Evolutionary conservation across 2,113 vertebrate species (phyloP), one percentile per base, ranked within the genome.

Genomic region (Pseudonaja textilis): DNA sequence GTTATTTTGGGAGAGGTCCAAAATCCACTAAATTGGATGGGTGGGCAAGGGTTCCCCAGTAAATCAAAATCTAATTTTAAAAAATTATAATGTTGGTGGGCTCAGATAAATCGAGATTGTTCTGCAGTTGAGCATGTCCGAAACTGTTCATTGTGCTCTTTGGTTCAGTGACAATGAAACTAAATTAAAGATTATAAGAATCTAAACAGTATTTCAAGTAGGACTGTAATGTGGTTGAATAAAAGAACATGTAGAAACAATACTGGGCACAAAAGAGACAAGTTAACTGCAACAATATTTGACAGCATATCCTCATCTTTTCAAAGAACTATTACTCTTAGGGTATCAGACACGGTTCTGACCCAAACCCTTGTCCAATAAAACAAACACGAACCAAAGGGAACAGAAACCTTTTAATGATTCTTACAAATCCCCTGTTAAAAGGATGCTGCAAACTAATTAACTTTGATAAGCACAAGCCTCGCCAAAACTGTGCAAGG

Each of bases 81-180:
- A 20, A 74, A 74, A 74, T 39, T 74, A 74, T 39, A 39, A 39
- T 74, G 18, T 74, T 74, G 69, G n/a, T 74, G 5, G n/a, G n/a
- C n/a, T 74, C n/a, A 1, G 2, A 39, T 74, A 34, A 74, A 74
- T 74, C 20, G 8, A 74, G n/a, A 34, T 74, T 74, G 16, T 34
- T 7, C 5, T 39, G n/a, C 16, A 39, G 1, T 14, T 1, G n/a
- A 74, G 16, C 64, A 18, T 20, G 5, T 1, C n/a, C 14, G 0
- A 34, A 74, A 74, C n/a, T 6, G n/a, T 34, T 34, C n/a, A 34
- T 34, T 74, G 14, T 34, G 5, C n/a, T 74, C n/a, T 16, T 74
- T 74, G 64, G 14, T 74, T 34, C 57, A 20, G 26, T n/a, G 89
- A 52, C 42, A 90, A 20, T 22, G 18, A 54, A 64, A 90, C 9